These are phyloP conservation scores for Siderastrea siderea DNA, from an alignment of 92 coral and sea anemone genomes.

Conservation along the genomic window DNA sequence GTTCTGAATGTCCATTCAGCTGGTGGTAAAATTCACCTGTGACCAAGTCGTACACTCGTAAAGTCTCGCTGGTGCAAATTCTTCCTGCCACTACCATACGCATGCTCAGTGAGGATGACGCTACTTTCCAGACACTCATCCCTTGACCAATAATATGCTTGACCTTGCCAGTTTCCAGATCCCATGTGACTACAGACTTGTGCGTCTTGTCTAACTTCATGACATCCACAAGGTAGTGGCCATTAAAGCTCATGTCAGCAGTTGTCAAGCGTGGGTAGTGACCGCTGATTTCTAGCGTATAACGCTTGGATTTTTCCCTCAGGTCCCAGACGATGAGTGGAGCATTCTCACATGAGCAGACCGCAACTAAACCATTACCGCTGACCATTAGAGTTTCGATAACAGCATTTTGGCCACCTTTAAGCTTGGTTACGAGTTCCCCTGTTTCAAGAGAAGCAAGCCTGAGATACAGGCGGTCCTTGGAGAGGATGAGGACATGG, in stretches of 20 bases:
- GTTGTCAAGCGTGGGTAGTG: constrained; percentile 91
- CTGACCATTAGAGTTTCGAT: constrained; percentile 98
- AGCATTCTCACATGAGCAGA: constrained; percentile 91
- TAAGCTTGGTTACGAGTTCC: constrained; percentile 90
- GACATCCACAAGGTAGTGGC: constrained; percentile 93
- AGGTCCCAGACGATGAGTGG: constrained; percentile 95
- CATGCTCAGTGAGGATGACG: constrained; percentile 89
- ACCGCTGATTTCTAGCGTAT: constrained; percentile 84
- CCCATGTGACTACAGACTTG: constrained; percentile 96
- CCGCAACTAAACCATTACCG: constrained; percentile 88
- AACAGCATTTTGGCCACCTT: constrained; percentile 89
- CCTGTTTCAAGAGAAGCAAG: constrained; percentile 95
- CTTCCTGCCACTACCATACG: constrained; percentile 90
- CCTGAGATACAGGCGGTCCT: constrained; percentile 89
- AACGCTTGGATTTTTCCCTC: constrained; percentile 73
- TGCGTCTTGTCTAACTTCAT: constrained; percentile 89
- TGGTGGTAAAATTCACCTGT: constrained; percentile 85
- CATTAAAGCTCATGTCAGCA: constrained; percentile 94
- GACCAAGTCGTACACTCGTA: constrained; percentile 89
- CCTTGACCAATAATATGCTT: constrained; percentile 94
- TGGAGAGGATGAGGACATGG: constrained; percentile 92
- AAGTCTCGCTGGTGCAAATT: constrained; percentile 80
- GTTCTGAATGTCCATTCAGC: constrained; percentile 91
- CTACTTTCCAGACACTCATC: constrained; percentile 89
- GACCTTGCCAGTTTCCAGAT: constrained; percentile 90